These are phyloP conservation scores for Dicrurus megarhynchus DNA, from an alignment of 2,113 vertebrate genomes.

Conservation along the genomic window DNA sequence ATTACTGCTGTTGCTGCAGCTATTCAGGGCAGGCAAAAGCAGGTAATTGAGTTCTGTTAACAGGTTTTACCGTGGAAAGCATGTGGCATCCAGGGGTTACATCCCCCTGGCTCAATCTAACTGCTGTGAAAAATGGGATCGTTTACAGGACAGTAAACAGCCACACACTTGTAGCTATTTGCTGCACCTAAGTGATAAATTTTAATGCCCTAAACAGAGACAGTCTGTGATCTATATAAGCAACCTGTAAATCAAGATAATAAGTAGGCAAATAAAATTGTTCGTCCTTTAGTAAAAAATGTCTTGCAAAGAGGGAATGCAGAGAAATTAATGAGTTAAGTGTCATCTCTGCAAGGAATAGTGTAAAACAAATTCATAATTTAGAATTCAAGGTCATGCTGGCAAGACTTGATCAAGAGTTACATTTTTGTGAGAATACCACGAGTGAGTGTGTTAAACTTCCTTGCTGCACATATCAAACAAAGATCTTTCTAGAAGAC, in stretches of 20 bases:
- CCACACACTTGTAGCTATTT: neutral
- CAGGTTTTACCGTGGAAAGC: neutral
- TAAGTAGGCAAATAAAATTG: neutral
- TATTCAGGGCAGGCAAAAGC: neutral
- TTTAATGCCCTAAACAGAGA: constrained; percentile 18
- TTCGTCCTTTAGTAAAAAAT: constrained; percentile 17
- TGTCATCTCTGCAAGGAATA: neutral
- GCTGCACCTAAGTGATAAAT: constrained; percentile 2
- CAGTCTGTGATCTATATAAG: constrained; percentile 1
- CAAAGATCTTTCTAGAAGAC: neutral
- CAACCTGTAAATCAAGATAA: constrained; percentile 39
- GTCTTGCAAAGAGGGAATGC: neutral
- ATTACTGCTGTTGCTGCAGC: neutral
- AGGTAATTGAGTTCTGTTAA: neutral
- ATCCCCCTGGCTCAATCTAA: neutral
- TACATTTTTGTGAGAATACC: neutral
- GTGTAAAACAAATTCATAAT: constrained; percentile 49
- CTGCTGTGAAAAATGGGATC: neutral
- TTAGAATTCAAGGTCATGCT: constrained; percentile 31
- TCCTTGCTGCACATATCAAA: neutral
- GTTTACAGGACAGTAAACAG: constrained; percentile 14
- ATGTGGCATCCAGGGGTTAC: neutral
- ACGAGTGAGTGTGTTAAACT: neutral
- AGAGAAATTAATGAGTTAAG: constrained; percentile 43
- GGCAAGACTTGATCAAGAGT: constrained; percentile 1